A percentile compares a stretch with the other conserved stretches of the same genome.
These are phyloP conservation scores for Anthoscopus minutus DNA, from an alignment of 2,113 vertebrate genomes.

Conservation along the genomic window DNA sequence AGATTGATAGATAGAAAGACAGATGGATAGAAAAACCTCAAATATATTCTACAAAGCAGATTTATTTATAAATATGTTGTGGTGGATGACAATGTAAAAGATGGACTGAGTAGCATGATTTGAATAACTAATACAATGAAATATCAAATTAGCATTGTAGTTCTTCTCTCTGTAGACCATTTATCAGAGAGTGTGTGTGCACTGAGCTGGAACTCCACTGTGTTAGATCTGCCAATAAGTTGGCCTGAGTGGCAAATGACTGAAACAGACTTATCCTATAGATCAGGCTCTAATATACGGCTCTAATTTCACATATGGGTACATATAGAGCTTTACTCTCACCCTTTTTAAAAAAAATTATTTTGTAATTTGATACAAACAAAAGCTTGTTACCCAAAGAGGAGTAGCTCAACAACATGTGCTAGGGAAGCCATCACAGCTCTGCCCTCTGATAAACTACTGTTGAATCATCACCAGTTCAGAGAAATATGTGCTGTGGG, in stretches of 20 bases:
- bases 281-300: background rate
- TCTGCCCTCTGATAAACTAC: background rate
- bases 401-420: background rate
- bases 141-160: background rate
- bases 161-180: background rate
- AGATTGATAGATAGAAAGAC: background rate
- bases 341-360: rapidly evolving
- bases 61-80: background rate
- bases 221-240: background rate
- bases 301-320: background rate
- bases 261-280: background rate
- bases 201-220: background rate
- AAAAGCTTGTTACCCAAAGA: background rate
- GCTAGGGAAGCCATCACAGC: background rate
- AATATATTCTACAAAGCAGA: background rate
- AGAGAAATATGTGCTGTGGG: rapidly evolving
- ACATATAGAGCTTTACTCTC: background rate
- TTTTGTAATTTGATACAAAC: background rate
- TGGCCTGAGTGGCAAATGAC: background rate
- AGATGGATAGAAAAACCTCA: background rate
- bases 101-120: background rate
- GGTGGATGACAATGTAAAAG: background rate
- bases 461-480: background rate
- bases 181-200: background rate
- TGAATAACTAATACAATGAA: background rate